Evolutionary conservation across 2,113 vertebrate genomes (phyloP).

Genomic region (Chloropsis cyanopogon): DNA sequence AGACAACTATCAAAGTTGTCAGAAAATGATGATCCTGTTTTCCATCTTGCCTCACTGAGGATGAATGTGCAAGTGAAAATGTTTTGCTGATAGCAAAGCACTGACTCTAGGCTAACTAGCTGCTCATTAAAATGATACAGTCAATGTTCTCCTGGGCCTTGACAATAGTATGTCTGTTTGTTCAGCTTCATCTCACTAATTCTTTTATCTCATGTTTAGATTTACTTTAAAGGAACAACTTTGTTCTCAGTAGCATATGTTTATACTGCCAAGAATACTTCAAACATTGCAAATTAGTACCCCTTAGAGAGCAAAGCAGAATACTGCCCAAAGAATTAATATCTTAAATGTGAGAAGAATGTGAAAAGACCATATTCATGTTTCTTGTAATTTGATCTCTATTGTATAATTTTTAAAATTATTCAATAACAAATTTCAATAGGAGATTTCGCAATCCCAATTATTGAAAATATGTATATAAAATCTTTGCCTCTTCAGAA

Average conservation of each 20-base stretch:
- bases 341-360: neutral
- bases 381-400: neutral
- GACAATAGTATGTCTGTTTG: neutral
- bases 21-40: neutral
- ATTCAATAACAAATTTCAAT: neutral
- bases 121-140: neutral
- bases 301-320: neutral
- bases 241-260: neutral
- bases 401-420: neutral
- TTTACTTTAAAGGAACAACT: neutral
- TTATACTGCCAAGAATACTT: neutral
- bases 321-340: neutral
- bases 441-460: neutral
- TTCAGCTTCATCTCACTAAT: neutral
- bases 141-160: neutral
- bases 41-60: neutral
- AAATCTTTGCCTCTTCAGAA: neutral
- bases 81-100: neutral
- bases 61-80: neutral
- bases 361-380: neutral
- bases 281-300: neutral
- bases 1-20: neutral
- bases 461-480: neutral
- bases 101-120: neutral
- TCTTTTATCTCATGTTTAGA: neutral